phyloP scores from a whole-genome alignment of 2,797 vertebrate species.

The Hafferia zeledoni region DNA sequence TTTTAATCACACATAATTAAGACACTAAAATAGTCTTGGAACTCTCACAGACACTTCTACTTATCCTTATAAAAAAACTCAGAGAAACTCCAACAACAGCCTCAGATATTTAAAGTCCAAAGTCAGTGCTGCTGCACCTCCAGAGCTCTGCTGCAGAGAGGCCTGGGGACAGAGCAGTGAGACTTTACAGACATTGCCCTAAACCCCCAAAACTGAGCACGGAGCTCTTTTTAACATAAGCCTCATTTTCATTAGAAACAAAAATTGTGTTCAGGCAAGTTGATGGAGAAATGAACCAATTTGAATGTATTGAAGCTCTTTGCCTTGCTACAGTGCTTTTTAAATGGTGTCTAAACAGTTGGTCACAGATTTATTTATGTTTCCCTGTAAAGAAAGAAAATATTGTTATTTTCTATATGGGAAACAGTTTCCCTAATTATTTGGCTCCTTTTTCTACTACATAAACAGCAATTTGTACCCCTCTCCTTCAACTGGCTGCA shows the following conservation, averaged over 20 bases:
- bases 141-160: background rate
- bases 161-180: background rate
- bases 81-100: background rate
- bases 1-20: constrained; percentile 10
- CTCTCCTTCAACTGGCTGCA: constrained; percentile 67
- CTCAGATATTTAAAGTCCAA: background rate
- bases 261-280: background rate
- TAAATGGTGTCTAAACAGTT: constrained; percentile 53
- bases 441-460: constrained; percentile 63
- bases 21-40: background rate
- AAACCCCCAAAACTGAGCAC: background rate
- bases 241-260: background rate
- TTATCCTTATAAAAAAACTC: background rate
- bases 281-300: constrained; percentile 33
- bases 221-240: background rate
- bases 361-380: constrained; percentile 68
- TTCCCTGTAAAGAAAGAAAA: constrained; percentile 46
- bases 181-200: fast-evolving
- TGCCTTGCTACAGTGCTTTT: constrained; percentile 33
- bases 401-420: constrained; percentile 55
- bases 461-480: constrained; percentile 70
- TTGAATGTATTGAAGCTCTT: constrained; percentile 7
- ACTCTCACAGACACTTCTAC: background rate
- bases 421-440: constrained; percentile 66
- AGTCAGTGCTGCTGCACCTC: background rate